Evolutionary conservation across 35 echinoderm and acorn worm genomes (phyloP).

Genomic region (Nesometra sesokonis): DNA sequence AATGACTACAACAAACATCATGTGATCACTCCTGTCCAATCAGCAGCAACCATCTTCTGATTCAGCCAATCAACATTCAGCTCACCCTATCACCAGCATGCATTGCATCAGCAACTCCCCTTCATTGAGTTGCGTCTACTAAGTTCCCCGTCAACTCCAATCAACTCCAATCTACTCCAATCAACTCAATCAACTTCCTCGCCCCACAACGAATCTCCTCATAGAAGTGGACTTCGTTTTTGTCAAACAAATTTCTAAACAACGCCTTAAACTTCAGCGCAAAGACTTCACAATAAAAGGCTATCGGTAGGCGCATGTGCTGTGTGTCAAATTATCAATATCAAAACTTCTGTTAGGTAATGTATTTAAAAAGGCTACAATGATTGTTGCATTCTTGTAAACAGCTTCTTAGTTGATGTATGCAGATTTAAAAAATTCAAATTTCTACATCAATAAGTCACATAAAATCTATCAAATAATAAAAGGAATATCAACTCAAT

Average conservation of each 20-base stretch:
- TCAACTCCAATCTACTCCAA: neutral
- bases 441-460: no score
- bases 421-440: no score
- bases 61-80: neutral
- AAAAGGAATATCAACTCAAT: no score
- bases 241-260: neutral
- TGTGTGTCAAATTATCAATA: neutral
- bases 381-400: no score
- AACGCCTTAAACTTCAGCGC: neutral
- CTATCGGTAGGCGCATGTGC: neutral
- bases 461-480: no score
- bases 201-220: neutral
- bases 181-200: neutral
- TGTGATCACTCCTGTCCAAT: conserved; percentile 24
- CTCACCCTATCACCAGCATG: conserved; percentile 14
- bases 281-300: neutral
- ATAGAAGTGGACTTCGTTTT: neutral
- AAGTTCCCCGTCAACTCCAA: neutral
- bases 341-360: no score
- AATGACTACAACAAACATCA: conserved; percentile 14
- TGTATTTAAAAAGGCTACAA: no score
- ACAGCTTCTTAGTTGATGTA: no score
- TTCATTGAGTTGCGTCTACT: neutral
- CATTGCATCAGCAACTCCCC: conserved; percentile 6
- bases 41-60: neutral